Percentiles rank a stretch among this genome's conserved stretches.
Evolutionary conservation across 2,888 invertebrate genomes (phyloP).

Genomic region (Synergus japonicus): DNA sequence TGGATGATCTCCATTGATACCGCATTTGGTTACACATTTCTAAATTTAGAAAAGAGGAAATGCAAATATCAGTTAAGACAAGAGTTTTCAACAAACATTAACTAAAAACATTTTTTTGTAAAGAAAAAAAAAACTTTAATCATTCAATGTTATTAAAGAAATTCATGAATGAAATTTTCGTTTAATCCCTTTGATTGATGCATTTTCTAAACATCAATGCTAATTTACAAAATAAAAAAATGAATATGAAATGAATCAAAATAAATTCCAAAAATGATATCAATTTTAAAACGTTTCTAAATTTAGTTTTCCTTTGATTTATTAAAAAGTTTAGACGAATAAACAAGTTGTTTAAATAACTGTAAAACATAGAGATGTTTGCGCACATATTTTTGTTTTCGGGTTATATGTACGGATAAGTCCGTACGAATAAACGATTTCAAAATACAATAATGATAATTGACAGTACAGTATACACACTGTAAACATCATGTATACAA

Average conservation of each 20-base stretch:
- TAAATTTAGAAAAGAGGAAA: slow-evolving; percentile 34
- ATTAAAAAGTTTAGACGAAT: too few relatives aligned
- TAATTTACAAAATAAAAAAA: neutral
- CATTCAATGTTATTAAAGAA: neutral
- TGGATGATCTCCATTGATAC: slow-evolving; percentile 35
- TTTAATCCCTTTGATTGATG: neutral
- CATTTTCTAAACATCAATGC: neutral
- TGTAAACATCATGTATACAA: neutral
- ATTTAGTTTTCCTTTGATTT: too few relatives aligned
- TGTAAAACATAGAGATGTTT: too few relatives aligned
- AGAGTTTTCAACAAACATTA: neutral
- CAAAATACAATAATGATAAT: too few relatives aligned
- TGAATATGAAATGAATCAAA: neutral
- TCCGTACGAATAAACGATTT: too few relatives aligned
- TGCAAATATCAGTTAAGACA: neutral
- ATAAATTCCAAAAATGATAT: too few relatives aligned
- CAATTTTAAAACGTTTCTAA: too few relatives aligned
- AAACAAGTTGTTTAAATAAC: too few relatives aligned
- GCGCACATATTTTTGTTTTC: too few relatives aligned
- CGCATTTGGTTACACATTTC: slow-evolving; percentile 30
- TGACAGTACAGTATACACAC: neutral
- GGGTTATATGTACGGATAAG: too few relatives aligned
- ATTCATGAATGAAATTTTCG: neutral
- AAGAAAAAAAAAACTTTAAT: neutral
- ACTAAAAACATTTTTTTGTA: neutral